Evolutionary conservation across 2,113 vertebrate species (phyloP).

Genomic region (Parus major): DNA sequence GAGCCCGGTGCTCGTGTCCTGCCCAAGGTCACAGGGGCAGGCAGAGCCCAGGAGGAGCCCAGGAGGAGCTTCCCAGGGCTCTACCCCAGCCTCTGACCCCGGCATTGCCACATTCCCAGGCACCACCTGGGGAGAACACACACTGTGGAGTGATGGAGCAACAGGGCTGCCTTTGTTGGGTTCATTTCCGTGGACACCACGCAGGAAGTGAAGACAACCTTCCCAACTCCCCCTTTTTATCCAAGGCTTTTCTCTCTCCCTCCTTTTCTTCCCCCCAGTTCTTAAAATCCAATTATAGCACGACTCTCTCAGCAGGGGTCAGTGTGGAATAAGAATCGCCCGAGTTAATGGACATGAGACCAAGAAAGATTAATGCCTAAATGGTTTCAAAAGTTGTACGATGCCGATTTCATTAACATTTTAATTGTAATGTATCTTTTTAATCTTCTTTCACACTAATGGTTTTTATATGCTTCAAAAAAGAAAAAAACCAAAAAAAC

Average conservation of each 20-base stretch:
- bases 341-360: conserved; percentile 63
- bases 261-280: not conserved
- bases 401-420: conserved; percentile 80
- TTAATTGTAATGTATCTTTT: conserved; percentile 83
- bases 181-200: not conserved
- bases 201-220: not conserved
- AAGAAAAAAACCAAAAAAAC: not conserved
- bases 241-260: not conserved
- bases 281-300: conserved; percentile 76
- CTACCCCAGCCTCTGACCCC: not conserved
- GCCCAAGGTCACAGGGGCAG: conserved; percentile 22
- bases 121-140: not conserved
- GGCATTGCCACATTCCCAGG: fast-evolving
- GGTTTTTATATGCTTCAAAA: conserved; percentile 70
- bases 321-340: conserved; percentile 73
- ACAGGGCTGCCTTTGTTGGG: fast-evolving
- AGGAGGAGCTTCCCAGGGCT: not conserved
- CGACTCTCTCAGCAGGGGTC: conserved; percentile 77
- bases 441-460: conserved; percentile 77
- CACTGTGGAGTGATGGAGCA: not conserved
- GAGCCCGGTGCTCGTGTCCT: not conserved
- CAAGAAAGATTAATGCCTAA: conserved; percentile 67
- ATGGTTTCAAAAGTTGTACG: conserved; percentile 71
- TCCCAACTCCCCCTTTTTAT: not conserved
- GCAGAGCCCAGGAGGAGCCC: not conserved